Evolutionary conservation across 2,888 invertebrate genomes (phyloP).

Genomic region (Lymantria monacha): DNA sequence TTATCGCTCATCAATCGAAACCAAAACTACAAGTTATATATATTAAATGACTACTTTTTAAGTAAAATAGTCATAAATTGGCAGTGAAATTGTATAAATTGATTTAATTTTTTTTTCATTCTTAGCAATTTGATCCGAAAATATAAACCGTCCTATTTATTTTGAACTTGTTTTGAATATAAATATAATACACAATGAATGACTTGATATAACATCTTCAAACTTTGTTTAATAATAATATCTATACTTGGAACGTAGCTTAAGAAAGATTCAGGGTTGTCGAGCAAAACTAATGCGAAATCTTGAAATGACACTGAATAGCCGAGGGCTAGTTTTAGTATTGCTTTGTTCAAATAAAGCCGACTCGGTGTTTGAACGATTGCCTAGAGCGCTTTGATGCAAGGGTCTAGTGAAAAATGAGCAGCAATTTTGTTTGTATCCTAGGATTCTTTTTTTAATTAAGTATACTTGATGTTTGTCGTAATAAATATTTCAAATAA

Average conservation of each 20-base stretch:
- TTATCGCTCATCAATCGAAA: background rate
- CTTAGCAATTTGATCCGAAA: too few species aligned
- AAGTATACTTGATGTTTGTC: background rate
- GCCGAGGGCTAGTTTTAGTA: constrained; percentile 61
- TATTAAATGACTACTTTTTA: background rate
- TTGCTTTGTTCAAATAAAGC: constrained; percentile 70
- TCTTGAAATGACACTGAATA: constrained; percentile 63
- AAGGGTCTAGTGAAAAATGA: constrained; percentile 11
- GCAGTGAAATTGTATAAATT: too few species aligned
- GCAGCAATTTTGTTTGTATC: background rate
- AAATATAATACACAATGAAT: too few species aligned
- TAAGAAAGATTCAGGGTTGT: constrained; percentile 47
- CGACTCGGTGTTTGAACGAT: constrained; percentile 30
- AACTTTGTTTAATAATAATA: background rate
- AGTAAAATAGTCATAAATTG: background rate
- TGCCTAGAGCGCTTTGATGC: constrained; percentile 13
- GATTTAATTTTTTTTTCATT: too few species aligned
- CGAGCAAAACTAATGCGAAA: constrained; percentile 64
- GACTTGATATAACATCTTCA: too few species aligned
- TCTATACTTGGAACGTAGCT: background rate
- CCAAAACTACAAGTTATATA: background rate
- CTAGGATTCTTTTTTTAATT: background rate
- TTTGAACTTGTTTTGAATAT: too few species aligned
- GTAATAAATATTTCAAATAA: too few species aligned
- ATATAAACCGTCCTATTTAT: too few species aligned